These are phyloP conservation scores for Lasiurus borealis DNA, from an alignment of 2,113 vertebrate species.

Conservation along the genomic window DNA sequence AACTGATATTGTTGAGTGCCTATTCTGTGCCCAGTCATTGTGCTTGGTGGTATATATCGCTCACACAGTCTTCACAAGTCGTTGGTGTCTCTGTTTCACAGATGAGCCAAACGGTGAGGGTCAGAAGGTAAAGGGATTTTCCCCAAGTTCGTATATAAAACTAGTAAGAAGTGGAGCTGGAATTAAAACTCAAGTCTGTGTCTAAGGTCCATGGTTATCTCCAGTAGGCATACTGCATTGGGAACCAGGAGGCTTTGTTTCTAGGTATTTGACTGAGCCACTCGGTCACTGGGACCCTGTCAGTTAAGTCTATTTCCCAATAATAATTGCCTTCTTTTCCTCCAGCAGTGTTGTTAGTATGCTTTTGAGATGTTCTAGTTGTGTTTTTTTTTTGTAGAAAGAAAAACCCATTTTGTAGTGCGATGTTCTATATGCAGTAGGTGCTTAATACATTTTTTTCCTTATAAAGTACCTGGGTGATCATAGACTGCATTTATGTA, in stretches of 20 bases:
- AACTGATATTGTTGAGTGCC: slow-evolving; percentile 18
- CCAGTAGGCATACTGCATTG: neutral
- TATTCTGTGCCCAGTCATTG: neutral
- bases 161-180: neutral
- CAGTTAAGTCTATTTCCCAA: neutral
- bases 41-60: neutral
- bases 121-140: neutral
- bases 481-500: slow-evolving; percentile 33
- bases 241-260: neutral
- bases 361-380: neutral
- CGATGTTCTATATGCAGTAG: neutral
- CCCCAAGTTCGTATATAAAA: neutral
- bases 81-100: slow-evolving; percentile 33
- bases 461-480: neutral
- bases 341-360: neutral
- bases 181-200: slow-evolving; percentile 37
- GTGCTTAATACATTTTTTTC: slow-evolving; percentile 31
- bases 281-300: neutral
- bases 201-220: neutral
- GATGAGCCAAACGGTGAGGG: slow-evolving; percentile 46
- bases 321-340: neutral
- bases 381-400: neutral
- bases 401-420: neutral
- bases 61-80: neutral
- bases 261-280: slow-evolving; percentile 12